A percentile compares a stretch with the other conserved stretches of the same genome.
phyloP scores from a whole-genome alignment of 2,113 vertebrate genomes.

The Antigone vipio region DNA sequence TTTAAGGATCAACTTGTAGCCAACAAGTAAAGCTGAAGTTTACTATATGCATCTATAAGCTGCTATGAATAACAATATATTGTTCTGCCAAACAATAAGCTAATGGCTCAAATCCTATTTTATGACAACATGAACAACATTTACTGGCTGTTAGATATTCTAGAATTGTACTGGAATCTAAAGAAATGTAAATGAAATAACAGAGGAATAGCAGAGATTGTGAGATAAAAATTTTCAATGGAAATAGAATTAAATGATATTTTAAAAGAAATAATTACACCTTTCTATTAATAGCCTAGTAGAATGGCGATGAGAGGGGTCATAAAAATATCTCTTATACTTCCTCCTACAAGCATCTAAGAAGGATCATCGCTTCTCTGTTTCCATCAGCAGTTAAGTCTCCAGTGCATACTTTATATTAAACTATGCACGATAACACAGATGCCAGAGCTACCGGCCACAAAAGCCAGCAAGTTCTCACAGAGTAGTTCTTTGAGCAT shows the following conservation, averaged over 20 bases:
- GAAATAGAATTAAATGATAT: not conserved
- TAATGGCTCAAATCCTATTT: not conserved
- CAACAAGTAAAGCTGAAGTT: not conserved
- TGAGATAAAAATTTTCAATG: not conserved
- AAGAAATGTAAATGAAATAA: not conserved
- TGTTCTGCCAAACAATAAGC: not conserved
- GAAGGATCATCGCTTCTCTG: not conserved
- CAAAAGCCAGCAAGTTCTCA: not conserved
- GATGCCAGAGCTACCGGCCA: not conserved
- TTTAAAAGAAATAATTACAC: not conserved
- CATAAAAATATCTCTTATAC: not conserved
- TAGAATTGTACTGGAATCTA: not conserved
- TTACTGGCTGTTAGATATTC: not conserved
- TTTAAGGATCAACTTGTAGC: not conserved
- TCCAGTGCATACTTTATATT: not conserved
- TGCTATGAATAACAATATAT: not conserved
- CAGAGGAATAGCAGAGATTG: not conserved
- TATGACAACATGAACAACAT: not conserved
- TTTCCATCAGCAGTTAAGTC: not conserved
- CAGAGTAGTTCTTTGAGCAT: not conserved
- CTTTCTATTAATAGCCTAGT: not conserved
- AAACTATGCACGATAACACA: not conserved
- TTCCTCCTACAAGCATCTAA: not conserved
- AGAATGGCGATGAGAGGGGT: not conserved
- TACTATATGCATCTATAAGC: not conserved